These are phyloP conservation scores for Heliconius aoede DNA, from an alignment of 2,888 invertebrate species.

Conservation along the genomic window DNA sequence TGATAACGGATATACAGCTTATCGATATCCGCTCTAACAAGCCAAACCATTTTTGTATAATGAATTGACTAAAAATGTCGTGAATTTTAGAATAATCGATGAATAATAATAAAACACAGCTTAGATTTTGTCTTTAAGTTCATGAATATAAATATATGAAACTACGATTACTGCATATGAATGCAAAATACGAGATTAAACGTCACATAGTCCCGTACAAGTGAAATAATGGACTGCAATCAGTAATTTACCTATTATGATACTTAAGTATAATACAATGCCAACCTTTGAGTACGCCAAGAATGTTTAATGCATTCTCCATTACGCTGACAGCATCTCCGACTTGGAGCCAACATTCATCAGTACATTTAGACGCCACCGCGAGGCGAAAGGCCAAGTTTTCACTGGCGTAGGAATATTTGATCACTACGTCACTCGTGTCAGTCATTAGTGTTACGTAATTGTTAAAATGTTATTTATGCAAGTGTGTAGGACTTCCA, in stretches of 20 bases:
- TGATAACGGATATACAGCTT: slow-evolving; percentile 8
- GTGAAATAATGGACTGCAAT: too few relatives aligned
- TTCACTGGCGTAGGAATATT: slow-evolving; percentile 38
- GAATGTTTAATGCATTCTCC: slow-evolving; percentile 14
- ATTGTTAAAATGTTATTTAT: slow-evolving; percentile 37
- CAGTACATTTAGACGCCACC: slow-evolving; percentile 30
- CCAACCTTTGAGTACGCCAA: background rate
- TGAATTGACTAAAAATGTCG: background rate
- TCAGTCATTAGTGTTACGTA: slow-evolving; percentile 40
- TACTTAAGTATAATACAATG: background rate
- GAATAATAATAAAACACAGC: too few relatives aligned
- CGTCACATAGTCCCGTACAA: too few relatives aligned
- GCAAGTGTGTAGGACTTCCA: slow-evolving; percentile 33
- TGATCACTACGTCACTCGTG: slow-evolving; percentile 41
- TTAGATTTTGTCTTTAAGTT: too few relatives aligned
- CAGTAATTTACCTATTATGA: too few relatives aligned
- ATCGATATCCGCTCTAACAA: slow-evolving; percentile 15
- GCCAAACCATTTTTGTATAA: background rate
- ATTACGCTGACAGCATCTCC: slow-evolving; percentile 13
- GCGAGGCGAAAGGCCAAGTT: slow-evolving; percentile 39
- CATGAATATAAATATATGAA: too few relatives aligned
- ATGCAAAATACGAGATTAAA: too few relatives aligned
- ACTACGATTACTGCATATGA: too few relatives aligned
- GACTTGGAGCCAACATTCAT: slow-evolving; percentile 38
- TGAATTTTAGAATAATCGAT: too few relatives aligned